A percentile compares a stretch with the other conserved stretches of the same genome.
Evolutionary conservation across 2,113 vertebrate genomes (phyloP).

Genomic region (Oceanites oceanicus): DNA sequence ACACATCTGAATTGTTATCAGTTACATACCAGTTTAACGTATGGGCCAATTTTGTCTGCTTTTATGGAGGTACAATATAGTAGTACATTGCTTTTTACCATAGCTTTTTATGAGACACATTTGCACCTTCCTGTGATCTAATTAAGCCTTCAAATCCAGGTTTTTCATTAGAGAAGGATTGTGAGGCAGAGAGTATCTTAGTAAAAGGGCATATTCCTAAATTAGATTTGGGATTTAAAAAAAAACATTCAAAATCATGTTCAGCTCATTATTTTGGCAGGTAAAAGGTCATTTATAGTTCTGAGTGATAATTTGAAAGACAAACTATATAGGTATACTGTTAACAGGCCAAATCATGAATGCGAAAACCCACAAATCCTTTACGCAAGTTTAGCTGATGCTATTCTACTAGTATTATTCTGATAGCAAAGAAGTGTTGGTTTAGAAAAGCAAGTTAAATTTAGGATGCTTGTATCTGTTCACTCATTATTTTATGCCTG

Average conservation of each 20-base stretch:
- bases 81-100: neutral
- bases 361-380: neutral
- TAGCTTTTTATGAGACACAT: neutral
- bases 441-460: neutral
- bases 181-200: neutral
- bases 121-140: neutral
- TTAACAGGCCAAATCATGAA: neutral
- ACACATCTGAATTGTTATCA: neutral
- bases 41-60: neutral
- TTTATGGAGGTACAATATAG: neutral
- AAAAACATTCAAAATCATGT: neutral
- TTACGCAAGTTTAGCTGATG: neutral
- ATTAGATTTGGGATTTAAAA: neutral
- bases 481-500: neutral
- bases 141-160: neutral
- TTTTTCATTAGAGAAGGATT: neutral
- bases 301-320: neutral
- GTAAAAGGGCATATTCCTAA: neutral
- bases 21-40: neutral
- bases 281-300: neutral
- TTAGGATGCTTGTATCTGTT: neutral
- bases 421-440: neutral
- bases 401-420: neutral
- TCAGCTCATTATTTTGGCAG: constrained; percentile 10
- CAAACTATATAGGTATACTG: neutral